A percentile compares a stretch with the other conserved stretches of the same genome.
Evolutionary conservation across 1,140 invertebrate genomes (phyloP).

Genomic region (Sarcophaga peregrina): DNA sequence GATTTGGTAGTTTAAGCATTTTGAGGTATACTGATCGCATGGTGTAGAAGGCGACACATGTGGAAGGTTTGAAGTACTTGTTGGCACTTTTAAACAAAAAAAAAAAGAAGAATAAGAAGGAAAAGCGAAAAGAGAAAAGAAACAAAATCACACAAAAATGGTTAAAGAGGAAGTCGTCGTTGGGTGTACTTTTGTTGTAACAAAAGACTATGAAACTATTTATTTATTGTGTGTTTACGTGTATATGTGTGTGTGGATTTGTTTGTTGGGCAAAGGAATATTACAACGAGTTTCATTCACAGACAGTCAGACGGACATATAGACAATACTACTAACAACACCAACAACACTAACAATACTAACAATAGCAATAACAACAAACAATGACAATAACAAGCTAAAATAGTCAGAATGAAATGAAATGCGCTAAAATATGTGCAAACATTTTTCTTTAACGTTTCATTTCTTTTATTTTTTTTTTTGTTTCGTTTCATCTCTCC

Average conservation of each 20-base stretch:
- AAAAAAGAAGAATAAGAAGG: no score
- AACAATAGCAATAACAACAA: slow-evolving; percentile 1
- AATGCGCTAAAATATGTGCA: slow-evolving; percentile 26
- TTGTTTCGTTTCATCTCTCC: no score
- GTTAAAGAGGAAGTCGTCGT: slow-evolving; percentile 15
- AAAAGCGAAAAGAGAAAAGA: no score
- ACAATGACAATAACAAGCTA: slow-evolving; percentile 5
- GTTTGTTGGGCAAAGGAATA: neutral
- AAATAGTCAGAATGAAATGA: slow-evolving; percentile 9
- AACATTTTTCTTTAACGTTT: neutral
- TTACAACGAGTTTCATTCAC: slow-evolving; percentile 13
- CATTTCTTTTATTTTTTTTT: no score
- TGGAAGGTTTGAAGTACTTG: slow-evolving; percentile 13
- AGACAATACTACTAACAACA: neutral
- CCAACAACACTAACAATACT: neutral
- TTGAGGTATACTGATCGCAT: no score
- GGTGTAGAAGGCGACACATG: neutral
- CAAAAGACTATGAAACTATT: neutral
- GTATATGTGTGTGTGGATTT: neutral
- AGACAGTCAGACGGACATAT: neutral
- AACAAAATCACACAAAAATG: neutral
- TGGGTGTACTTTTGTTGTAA: neutral
- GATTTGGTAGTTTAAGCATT: neutral
- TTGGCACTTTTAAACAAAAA: neutral
- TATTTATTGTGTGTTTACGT: neutral